phyloP scores from a whole-genome alignment of 2,888 invertebrate genomes.

The Anoncus sp. region DNA sequence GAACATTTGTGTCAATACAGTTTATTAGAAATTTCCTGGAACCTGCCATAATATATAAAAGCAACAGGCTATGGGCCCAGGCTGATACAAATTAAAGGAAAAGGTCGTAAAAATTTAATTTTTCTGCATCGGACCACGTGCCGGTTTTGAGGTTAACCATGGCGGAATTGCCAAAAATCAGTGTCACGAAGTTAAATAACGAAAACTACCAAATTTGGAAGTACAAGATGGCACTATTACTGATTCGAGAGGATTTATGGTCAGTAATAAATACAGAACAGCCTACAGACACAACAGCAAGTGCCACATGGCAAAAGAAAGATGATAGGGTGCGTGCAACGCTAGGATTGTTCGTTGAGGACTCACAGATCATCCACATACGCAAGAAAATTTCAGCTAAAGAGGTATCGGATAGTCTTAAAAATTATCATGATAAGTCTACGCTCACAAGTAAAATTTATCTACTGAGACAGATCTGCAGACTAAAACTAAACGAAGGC shows the following conservation, averaged over 20 bases:
- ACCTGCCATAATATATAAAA: not conserved
- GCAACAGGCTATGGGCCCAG: conserved; percentile 18
- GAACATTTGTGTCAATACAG: too few species aligned
- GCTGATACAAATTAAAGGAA: conserved; percentile 12
- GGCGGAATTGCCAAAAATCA: conserved; percentile 18
- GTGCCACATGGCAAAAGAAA: conserved; percentile 35
- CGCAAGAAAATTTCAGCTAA: conserved; percentile 2
- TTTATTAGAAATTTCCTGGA: not conserved
- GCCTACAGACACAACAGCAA: not conserved
- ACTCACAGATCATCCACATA: conserved; percentile 34
- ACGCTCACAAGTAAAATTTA: conserved; percentile 55
- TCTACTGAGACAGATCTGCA: conserved; percentile 10
- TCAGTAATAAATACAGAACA: conserved; percentile 25
- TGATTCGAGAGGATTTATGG: conserved; percentile 64
- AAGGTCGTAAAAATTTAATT: not conserved
- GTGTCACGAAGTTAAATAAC: conserved; percentile 41
- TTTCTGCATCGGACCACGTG: too few species aligned
- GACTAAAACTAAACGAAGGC: not conserved
- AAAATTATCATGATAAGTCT: conserved; percentile 41
- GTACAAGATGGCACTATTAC: conserved; percentile 59
- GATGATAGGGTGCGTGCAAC: conserved; percentile 54
- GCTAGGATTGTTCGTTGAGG: conserved; percentile 53
- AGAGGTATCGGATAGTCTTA: conserved; percentile 15
- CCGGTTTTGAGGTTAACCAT: conserved; percentile 27
- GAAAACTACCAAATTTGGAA: conserved; percentile 61